Conservation (phyloP, 2,113 vertebrate species). For the Balaenoptera acutorostrata region DNA sequence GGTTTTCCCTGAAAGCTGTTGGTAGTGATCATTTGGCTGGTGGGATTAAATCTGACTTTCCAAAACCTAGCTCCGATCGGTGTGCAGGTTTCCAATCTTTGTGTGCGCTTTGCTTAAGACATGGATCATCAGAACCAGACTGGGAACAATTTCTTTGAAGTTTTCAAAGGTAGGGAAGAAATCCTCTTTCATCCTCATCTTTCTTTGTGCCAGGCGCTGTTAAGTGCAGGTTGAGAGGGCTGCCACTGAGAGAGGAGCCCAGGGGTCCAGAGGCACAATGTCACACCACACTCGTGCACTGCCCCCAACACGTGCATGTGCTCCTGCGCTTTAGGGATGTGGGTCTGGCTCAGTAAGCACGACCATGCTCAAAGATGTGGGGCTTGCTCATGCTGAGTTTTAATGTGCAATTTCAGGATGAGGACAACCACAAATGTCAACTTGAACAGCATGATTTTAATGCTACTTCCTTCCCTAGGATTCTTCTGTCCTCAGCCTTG, state of each 20-base stretch:
- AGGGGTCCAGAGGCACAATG: neutral
- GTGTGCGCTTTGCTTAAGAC: constrained; percentile 40
- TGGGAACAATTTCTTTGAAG: constrained; percentile 63
- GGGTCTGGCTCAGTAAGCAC: neutral
- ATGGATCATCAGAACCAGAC: constrained; percentile 73
- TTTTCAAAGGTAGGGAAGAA: constrained; percentile 70
- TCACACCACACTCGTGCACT: fast-evolving
- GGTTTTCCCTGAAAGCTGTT: constrained; percentile 68
- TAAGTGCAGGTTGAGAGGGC: neutral
- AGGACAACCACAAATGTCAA: neutral
- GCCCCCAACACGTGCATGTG: neutral
- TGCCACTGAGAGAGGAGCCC: neutral
- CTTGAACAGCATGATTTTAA: neutral
- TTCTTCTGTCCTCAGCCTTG: neutral
- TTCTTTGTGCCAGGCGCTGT: neutral
- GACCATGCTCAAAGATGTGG: neutral
- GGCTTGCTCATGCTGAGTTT: neutral
- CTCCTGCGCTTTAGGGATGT: neutral
- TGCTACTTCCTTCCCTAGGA: neutral
- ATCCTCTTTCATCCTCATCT: constrained; percentile 38
- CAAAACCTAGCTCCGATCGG: constrained; percentile 66
- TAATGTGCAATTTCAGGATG: neutral
- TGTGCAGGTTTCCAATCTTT: constrained; percentile 50
- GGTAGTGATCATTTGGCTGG: constrained; percentile 71
- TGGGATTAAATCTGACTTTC: constrained; percentile 71